phyloP scores from a whole-genome alignment of 2,797 vertebrate genomes.

The Macrochelys suwanniensis region DNA sequence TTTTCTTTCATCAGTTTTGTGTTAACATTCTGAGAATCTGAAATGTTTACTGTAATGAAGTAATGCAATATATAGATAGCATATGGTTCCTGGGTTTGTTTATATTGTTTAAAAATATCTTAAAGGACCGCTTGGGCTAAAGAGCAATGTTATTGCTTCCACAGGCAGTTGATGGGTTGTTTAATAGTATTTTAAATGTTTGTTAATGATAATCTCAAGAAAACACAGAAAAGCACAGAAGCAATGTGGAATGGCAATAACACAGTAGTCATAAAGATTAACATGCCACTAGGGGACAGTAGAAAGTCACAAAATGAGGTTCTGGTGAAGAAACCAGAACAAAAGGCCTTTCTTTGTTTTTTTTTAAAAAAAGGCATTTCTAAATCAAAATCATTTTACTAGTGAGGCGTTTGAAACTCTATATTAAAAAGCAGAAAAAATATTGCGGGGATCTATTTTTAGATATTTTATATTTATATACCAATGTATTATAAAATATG shows the following conservation, averaged over 20 bases:
- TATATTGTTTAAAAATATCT: slow-evolving; percentile 86
- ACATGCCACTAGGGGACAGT: slow-evolving; percentile 98
- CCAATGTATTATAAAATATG: slow-evolving; percentile 58
- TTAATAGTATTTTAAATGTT: slow-evolving; percentile 91
- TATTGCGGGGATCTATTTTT: slow-evolving; percentile 72
- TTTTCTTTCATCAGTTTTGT: slow-evolving; percentile 88
- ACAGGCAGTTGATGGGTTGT: slow-evolving; percentile 76
- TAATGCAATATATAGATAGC: slow-evolving; percentile 88
- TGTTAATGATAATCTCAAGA: slow-evolving; percentile 90
- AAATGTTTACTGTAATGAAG: slow-evolving; percentile 89
- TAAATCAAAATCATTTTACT: slow-evolving; percentile 77
- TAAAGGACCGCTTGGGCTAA: slow-evolving; percentile 80
- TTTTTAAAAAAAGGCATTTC: slow-evolving; percentile 76
- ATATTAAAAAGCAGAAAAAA: slow-evolving; percentile 69
- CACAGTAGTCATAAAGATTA: slow-evolving; percentile 82
- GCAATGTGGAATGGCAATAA: slow-evolving; percentile 71
- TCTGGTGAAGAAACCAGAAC: slow-evolving; percentile 90
- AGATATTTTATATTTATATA: slow-evolving; percentile 55
- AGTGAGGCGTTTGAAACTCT: slow-evolving; percentile 70
- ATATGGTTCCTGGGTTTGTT: slow-evolving; percentile 90
- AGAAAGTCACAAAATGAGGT: slow-evolving; percentile 94
- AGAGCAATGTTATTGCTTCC: slow-evolving; percentile 78
- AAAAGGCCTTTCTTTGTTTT: slow-evolving; percentile 96
- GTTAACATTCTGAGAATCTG: slow-evolving; percentile 89
- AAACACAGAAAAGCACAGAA: slow-evolving; percentile 77